Conservation (phyloP, 2,888 invertebrate species). For the Hymenopus coronatus region DNA sequence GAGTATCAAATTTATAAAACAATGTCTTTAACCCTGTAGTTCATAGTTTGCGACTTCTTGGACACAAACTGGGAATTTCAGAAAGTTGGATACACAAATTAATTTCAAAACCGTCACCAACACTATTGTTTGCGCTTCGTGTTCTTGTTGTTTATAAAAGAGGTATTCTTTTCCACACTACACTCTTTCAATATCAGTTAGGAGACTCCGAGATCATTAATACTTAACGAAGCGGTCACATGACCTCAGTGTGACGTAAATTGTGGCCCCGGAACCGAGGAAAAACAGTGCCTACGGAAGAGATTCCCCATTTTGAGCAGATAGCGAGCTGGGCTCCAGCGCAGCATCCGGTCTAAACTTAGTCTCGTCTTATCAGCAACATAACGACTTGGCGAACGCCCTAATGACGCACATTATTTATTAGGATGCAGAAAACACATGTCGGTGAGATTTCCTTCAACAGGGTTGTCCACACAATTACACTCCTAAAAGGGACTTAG, state of each 20-base stretch:
- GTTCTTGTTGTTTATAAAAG: no score
- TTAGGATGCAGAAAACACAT: conserved; percentile 22
- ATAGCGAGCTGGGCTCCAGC: neutral
- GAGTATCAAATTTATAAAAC: no score
- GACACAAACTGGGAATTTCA: no score
- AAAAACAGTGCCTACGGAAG: neutral
- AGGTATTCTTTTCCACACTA: no score
- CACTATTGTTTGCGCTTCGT: no score
- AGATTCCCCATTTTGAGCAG: neutral
- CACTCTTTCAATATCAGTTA: no score
- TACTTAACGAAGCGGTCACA: neutral
- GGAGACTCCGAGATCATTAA: neutral
- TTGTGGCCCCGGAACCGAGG: neutral
- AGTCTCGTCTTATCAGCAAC: conserved; percentile 17
- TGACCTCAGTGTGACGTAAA: neutral
- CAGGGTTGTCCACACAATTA: neutral
- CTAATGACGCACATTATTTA: conserved; percentile 24
- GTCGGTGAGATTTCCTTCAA: neutral
- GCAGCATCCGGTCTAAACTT: conserved; percentile 11
- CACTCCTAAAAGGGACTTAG: no score
- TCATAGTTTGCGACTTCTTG: no score
- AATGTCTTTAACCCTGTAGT: no score
- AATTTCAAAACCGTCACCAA: no score
- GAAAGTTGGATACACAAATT: no score
- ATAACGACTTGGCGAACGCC: conserved; percentile 26